Evolutionary conservation across 1,140 invertebrate species (phyloP), one percentile per base, ranked within the genome.

Genomic region (Fopius arisanus): DNA sequence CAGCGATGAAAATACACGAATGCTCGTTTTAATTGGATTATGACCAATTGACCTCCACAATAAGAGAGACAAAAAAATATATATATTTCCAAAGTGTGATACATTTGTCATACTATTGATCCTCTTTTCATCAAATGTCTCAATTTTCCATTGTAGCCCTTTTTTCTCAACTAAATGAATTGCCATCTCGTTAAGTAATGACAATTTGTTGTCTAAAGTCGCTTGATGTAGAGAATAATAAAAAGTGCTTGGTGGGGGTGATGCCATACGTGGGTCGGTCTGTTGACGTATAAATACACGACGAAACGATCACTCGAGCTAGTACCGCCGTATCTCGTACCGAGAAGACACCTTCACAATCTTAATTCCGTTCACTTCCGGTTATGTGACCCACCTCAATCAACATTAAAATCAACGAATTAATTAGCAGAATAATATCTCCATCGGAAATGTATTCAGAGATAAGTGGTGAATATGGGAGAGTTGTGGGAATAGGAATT

Each of bases 231-330:
- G 23, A 67, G 9, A 63, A 63, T 59, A 63, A 26, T 37, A 37
- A 37, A 37, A 23, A 12, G 54, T 2, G 43, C 48, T 33, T 21
- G 51, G 33, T 71, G 70, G 70, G 40, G 67, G 67, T 51, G 67
- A 43, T 54, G 12, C 67, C 67, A 9, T 51, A 48, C 29, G 67
- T 54, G 54, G 26, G 37, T 43, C 12, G n/a, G 33, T 16, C 59
- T 71, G 48, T 63, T 31, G 29, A 67, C 79, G 84, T 87, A 87
- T 87, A 86, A 87, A 87, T 87, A 87, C 84, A 80, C 82, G 83
- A 78, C 74, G 76, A 77, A 67, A 70, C 78, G 80, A 76, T 80
- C 77, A 80, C 78, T 79, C 80, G 76, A 78, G 80, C 79, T 86
- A 87, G 84, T 86, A 79, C 74, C 75, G 70, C 72, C 77, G 75